Percentiles rank a stretch among this genome's conserved stretches.
These are phyloP conservation scores for Porites lutea DNA, from an alignment of 64 coral and sea anemone species.

Conservation along the genomic window DNA sequence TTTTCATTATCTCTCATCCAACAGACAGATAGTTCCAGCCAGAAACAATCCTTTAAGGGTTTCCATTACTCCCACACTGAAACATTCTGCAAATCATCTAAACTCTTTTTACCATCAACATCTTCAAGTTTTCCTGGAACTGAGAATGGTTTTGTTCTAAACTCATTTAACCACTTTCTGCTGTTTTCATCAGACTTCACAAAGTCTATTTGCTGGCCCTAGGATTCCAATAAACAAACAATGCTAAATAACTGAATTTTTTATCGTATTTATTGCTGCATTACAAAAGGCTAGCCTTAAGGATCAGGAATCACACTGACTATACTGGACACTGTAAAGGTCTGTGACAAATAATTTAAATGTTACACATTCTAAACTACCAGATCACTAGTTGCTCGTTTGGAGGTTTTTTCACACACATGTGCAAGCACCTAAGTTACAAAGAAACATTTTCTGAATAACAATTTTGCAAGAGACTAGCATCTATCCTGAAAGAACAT, in stretches of 20 bases:
- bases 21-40: neutral
- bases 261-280: neutral
- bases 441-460: no score
- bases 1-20: no score
- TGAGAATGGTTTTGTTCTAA: conserved; percentile 92
- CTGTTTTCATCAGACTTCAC: conserved; percentile 93
- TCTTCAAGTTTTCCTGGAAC: conserved; percentile 98
- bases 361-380: no score
- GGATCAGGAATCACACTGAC: no score
- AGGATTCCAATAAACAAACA: conserved; percentile 1
- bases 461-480: no score
- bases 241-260: neutral
- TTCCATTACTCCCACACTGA: neutral
- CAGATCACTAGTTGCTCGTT: no score
- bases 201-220: conserved; percentile 94
- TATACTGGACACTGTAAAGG: no score
- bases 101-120: conserved; percentile 77
- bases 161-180: conserved; percentile 98
- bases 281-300: no score
- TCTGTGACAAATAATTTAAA: no score
- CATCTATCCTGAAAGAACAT: no score
- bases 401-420: no score
- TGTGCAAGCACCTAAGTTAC: no score
- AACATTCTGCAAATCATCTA: neutral
- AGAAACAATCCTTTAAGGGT: neutral